These are phyloP conservation scores for Drosophila affinis DNA, from an alignment of 2,888 invertebrate genomes.

Conservation along the genomic window DNA sequence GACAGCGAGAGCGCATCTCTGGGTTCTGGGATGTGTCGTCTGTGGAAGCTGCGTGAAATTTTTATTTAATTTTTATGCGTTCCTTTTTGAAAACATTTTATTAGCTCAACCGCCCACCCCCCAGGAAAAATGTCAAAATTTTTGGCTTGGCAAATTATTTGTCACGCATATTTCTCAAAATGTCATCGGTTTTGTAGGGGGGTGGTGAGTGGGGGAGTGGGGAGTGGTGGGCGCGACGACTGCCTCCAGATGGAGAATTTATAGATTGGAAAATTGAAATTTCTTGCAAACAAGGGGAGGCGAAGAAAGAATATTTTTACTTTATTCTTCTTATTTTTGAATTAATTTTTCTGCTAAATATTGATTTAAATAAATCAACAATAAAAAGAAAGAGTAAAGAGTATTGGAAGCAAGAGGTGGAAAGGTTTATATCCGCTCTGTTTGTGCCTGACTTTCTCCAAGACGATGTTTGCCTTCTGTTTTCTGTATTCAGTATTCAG, in stretches of 20 bases:
- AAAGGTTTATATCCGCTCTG: too few relatives aligned
- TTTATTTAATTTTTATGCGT: constrained; percentile 70
- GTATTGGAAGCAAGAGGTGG: too few relatives aligned
- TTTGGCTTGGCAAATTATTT: constrained; percentile 47
- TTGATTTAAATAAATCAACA: too few relatives aligned
- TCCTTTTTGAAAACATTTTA: constrained; percentile 42
- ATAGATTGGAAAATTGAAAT: constrained; percentile 5
- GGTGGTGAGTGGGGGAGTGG: too few relatives aligned
- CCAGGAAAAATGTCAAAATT: constrained; percentile 21
- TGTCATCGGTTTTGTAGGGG: neutral
- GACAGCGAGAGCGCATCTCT: neutral
- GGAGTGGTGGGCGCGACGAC: constrained; percentile 12
- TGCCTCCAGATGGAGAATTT: neutral
- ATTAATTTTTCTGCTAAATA: too few relatives aligned
- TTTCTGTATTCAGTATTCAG: constrained; percentile 6
- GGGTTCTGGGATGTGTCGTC: constrained; percentile 13
- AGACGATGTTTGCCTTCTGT: too few relatives aligned
- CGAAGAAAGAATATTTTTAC: too few relatives aligned
- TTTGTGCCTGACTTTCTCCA: constrained; percentile 7
- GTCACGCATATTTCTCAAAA: constrained; percentile 44
- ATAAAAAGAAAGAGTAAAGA: too few relatives aligned
- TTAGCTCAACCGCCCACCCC: constrained; percentile 14
- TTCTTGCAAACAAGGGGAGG: too few relatives aligned
- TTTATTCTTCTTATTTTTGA: too few relatives aligned
- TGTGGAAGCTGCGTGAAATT: constrained; percentile 62